Evolutionary conservation across 2,888 invertebrate species (phyloP).

Genomic region (Synanthedon formicaeformis): DNA sequence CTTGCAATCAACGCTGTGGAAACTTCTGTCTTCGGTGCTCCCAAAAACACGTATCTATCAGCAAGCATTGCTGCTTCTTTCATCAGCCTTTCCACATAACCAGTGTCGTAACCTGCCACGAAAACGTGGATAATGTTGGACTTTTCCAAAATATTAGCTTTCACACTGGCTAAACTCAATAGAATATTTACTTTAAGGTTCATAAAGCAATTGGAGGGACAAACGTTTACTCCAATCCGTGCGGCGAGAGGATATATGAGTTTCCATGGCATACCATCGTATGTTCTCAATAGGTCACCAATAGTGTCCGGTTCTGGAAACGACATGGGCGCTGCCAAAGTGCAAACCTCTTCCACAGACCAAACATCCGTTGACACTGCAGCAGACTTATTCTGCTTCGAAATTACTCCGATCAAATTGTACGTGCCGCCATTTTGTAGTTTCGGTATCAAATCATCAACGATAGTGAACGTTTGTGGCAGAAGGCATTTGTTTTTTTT

Average conservation of each 20-base stretch:
- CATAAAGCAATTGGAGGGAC: slow-evolving; percentile 52
- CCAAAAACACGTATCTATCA: slow-evolving; percentile 29
- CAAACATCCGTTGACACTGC: slow-evolving; percentile 21
- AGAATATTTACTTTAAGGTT: slow-evolving; percentile 50
- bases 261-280: slow-evolving; percentile 44
- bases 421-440: slow-evolving; percentile 36
- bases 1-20: slow-evolving; percentile 33
- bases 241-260: slow-evolving; percentile 57
- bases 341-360: slow-evolving; percentile 33
- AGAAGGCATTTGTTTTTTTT: slow-evolving; percentile 18
- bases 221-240: slow-evolving; percentile 39
- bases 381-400: slow-evolving; percentile 21
- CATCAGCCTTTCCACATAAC: slow-evolving; percentile 43
- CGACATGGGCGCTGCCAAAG: slow-evolving; percentile 28
- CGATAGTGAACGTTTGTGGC: slow-evolving; percentile 28
- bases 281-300: slow-evolving; percentile 30
- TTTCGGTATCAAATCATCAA: slow-evolving; percentile 41
- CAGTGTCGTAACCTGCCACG: slow-evolving; percentile 39
- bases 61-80: slow-evolving; percentile 38
- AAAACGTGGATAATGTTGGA: slow-evolving; percentile 45
- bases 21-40: slow-evolving; percentile 27
- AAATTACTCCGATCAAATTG: slow-evolving; percentile 25
- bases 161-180: slow-evolving; percentile 49
- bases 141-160: slow-evolving; percentile 30
- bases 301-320: slow-evolving; percentile 32